Evolutionary conservation across 2,888 invertebrate genomes (phyloP).

Genomic region (Tiphia femorata): DNA sequence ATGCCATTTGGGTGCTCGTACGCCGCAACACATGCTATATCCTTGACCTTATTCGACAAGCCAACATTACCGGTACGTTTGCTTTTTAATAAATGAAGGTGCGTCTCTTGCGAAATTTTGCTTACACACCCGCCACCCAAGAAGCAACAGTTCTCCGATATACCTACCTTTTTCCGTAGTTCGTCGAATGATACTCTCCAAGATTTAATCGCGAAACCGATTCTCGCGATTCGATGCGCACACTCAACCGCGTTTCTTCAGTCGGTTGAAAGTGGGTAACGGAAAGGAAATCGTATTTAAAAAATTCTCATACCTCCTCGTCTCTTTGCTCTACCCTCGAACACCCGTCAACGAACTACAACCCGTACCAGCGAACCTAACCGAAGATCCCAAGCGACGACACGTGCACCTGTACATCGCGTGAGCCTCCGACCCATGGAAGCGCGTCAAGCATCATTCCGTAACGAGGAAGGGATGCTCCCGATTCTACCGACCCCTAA

Average conservation of each 20-base stretch:
- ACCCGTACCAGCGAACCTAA: no score
- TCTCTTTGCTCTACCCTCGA: no score
- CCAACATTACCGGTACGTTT: slow-evolving; percentile 48
- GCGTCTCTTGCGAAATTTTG: slow-evolving; percentile 50
- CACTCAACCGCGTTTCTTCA: no score
- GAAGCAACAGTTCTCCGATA: no score
- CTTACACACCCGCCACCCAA: slow-evolving; percentile 3
- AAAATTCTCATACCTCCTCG: no score
- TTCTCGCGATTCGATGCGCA: no score
- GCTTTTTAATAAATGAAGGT: slow-evolving; percentile 45
- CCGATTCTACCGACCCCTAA: slow-evolving; percentile 44
- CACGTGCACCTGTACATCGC: slow-evolving; percentile 35
- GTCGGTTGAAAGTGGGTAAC: no score
- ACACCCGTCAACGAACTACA: no score
- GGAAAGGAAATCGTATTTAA: no score
- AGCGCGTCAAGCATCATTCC: slow-evolving; percentile 46
- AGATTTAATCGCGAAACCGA: no score
- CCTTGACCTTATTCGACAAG: slow-evolving; percentile 63
- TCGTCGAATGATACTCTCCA: no score
- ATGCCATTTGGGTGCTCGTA: slow-evolving; percentile 26
- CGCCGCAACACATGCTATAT: slow-evolving; percentile 54
- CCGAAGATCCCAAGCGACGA: not conserved
- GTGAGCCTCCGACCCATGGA: slow-evolving; percentile 47
- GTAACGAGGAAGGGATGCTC: slow-evolving; percentile 51
- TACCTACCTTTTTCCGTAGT: no score